These are phyloP conservation scores for Neodiprion lecontei DNA, from an alignment of 1,140 invertebrate species.

Conservation along the genomic window DNA sequence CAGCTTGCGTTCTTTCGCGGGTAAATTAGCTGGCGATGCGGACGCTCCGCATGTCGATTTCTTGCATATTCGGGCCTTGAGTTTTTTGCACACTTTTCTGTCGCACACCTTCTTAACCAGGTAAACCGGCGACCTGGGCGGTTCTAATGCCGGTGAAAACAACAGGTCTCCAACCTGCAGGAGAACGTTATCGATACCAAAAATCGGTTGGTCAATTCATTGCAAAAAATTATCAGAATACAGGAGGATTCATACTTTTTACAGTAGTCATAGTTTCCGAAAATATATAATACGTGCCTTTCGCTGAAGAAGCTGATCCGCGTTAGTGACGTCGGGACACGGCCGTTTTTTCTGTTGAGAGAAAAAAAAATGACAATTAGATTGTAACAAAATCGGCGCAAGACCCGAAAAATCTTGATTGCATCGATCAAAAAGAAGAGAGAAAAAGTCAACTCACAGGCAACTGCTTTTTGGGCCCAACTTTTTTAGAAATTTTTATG, in stretches of 20 bases:
- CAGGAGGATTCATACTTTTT: background rate
- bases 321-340: background rate
- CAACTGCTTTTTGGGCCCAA: background rate
- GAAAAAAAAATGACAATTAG: no score
- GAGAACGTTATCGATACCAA: background rate
- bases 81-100: background rate
- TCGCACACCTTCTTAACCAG: background rate
- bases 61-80: background rate
- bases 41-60: background rate
- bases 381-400: no score
- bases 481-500: background rate
- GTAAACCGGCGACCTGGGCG: background rate
- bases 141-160: background rate
- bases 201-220: no score
- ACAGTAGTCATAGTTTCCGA: background rate
- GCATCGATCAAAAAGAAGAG: no score
- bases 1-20: background rate
- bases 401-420: no score
- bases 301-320: background rate
- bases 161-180: background rate
- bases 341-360: no score
- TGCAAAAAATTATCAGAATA: background rate
- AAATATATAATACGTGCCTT: background rate
- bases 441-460: background rate
- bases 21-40: background rate